phyloP scores from a whole-genome alignment of 2,797 vertebrate genomes.

The Crypturellus tataupa region DNA sequence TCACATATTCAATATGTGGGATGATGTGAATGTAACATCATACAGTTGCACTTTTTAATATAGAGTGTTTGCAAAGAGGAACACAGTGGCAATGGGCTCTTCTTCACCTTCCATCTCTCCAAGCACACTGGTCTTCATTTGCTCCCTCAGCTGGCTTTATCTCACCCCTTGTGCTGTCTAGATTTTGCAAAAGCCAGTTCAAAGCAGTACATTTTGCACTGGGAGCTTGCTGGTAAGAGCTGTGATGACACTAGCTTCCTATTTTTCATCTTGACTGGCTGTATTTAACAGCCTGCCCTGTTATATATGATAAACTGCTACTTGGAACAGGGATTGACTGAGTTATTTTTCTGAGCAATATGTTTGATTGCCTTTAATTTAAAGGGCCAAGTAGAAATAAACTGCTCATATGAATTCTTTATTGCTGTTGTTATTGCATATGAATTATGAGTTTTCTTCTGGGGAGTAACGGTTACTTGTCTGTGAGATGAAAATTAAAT shows the following conservation, averaged over 20 bases:
- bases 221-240: not conserved
- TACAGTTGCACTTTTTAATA: not conserved
- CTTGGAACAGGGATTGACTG: not conserved
- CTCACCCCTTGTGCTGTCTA: not conserved
- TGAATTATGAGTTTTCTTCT: not conserved
- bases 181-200: conserved; percentile 10
- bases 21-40: accelerated
- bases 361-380: conserved; percentile 14
- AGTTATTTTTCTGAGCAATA: not conserved
- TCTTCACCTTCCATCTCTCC: not conserved
- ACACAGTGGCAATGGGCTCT: not conserved
- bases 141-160: not conserved
- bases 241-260: not conserved
- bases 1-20: not conserved
- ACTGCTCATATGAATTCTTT: not conserved
- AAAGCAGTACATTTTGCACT: not conserved
- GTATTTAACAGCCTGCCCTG: not conserved
- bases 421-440: not conserved
- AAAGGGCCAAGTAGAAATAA: not conserved
- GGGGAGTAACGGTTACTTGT: not conserved
- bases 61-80: not conserved
- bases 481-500: not conserved
- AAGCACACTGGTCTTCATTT: not conserved
- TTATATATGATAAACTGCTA: conserved; percentile 25
- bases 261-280: conserved; percentile 46